Evolutionary conservation across 2,113 vertebrate genomes (phyloP), one percentile per base, ranked within the genome.

Genomic region (Merops nubicus): DNA sequence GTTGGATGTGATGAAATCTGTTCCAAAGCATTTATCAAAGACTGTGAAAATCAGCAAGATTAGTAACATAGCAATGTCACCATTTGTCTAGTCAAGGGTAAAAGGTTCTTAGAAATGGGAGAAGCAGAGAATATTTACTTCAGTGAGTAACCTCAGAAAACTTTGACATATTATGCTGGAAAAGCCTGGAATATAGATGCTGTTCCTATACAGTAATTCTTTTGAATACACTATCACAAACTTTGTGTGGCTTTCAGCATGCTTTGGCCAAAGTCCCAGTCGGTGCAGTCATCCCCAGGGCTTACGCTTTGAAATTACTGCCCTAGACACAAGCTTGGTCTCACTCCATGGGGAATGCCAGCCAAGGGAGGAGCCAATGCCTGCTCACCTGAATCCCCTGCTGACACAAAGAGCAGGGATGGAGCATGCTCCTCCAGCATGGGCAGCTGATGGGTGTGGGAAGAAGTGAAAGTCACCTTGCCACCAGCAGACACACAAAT

Each of bases 1-100:
- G 60, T 64, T 95, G 93, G 86, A 87, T 92, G 76, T 80, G 89
- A 93, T 95, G 85, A 95, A 84, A 95, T 96, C 91, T 91, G 63
- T 72, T 93, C 53, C 65, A 85, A 92, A 88, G 75, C 10, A 34
- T 94, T 96, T 93, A 89, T 95, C 89, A 96, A 97, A 94, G 60
- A 72, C 75, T 84, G 83, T 63, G 86, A 95, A 91, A 96, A 92
- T 88, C 8, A 1, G 33, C 60, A 56, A 92, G 86, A 96, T 94
- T 85, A 92, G 64, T 59, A 81, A 81, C 74, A 67, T 0, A 0
- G 65, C 89, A 85, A 53, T 77, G 81, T 89, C 85, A 94, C 78
- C 33, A 6, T 78, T 91, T 92, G 70, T 88, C 88, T 92, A 85
- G 59, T 88, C 83, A 96, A 96, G 85, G 91, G 85, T 72, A 97